Evolutionary conservation across 1,140 invertebrate species (phyloP), one percentile per base, ranked within the genome.

Genomic region (Drosophila bipectinata): DNA sequence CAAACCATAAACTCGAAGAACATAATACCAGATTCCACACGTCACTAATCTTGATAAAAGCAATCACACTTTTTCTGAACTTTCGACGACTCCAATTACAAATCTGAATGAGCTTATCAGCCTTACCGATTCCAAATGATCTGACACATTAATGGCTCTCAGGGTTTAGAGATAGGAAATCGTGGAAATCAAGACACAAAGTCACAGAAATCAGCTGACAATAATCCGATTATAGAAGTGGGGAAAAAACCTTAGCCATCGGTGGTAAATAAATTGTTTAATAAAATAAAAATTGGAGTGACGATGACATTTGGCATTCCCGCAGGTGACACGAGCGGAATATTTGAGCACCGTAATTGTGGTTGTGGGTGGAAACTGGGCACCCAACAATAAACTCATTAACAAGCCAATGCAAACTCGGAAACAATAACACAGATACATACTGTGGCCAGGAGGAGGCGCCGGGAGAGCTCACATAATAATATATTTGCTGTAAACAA

Each of bases 301-400:
- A 57, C 51, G 14, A 49, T 57, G 67, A 71, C 64, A 69, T 24
- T 47, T 48, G 62, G 30, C 32, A 48, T 56, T 69, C 24, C 30
- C 2, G 4, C n/a, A 39, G 37, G 45, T 44, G 60, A 74, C 77
- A 62, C 60, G 77, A 63, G 30, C 44, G 30, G 77, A 80, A 85
- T 85, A 71, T 54, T 67, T 58, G 64, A 85, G 48, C 45, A 66
- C 12, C 53, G 44, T 34, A 54, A 48, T 60, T 51, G 51, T 61
- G 71, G 48, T 37, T 37, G 34, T 37, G 34, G 34, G 34, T 37
- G 34, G 28, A 48, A 45, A 32, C 12, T 39, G 48, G 9, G 34
- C 49, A 10, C 54, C 60, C 47, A 83, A 83, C 47, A 78, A 71
- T 62, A 66, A 69, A 39, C 67, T 84, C 80, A 71, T 84, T 84